These are phyloP conservation scores for Tuta absoluta DNA, from an alignment of 2,888 invertebrate species.

Conservation along the genomic window DNA sequence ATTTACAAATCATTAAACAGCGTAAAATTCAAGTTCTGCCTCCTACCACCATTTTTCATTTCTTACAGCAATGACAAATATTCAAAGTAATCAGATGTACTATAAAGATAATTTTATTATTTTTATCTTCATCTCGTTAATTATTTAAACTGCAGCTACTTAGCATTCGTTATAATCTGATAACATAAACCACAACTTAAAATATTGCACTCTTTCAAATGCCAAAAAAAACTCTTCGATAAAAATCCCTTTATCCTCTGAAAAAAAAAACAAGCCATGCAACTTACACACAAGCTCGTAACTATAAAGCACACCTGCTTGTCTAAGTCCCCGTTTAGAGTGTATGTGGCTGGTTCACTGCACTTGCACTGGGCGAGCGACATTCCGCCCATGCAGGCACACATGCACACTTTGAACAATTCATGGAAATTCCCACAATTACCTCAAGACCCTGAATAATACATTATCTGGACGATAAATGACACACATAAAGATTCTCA, in stretches of 20 bases:
- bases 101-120: neutral
- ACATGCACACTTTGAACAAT: neutral
- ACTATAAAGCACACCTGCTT: conserved; percentile 5
- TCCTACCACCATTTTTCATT: neutral
- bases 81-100: neutral
- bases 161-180: no score
- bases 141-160: no score
- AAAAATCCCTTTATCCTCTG: no score
- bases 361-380: conserved; percentile 8
- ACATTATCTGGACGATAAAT: conserved; percentile 14
- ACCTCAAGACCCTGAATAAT: conserved; percentile 20
- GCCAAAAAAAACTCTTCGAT: no score
- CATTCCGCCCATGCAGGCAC: conserved; percentile 5
- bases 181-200: no score
- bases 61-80: conserved; percentile 3
- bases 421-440: conserved; percentile 20
- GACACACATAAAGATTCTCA: conserved; percentile 17
- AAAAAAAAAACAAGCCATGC: neutral
- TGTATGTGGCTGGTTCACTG: neutral
- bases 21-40: neutral
- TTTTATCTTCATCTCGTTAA: no score
- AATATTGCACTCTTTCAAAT: no score
- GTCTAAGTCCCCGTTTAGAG: neutral
- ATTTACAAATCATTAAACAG: conserved; percentile 4
- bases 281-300: neutral